A percentile compares a stretch with the other conserved stretches of the same genome.
Evolutionary conservation across 2,113 vertebrate species (phyloP).

Genomic region (Carassius carassius): DNA sequence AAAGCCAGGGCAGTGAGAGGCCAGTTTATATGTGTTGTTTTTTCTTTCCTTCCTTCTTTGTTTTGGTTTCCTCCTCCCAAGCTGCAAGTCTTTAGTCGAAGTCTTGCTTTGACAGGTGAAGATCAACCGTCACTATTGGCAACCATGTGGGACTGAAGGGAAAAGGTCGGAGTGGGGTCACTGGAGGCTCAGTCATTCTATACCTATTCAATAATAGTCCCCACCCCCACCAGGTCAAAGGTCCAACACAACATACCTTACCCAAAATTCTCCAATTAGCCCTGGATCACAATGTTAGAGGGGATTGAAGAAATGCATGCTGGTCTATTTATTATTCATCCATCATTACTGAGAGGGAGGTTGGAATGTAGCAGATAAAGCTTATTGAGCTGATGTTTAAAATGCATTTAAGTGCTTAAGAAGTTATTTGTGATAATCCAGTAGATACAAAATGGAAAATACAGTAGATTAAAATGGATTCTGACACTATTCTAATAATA

Average conservation of each 20-base stretch:
- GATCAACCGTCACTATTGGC: conserved; percentile 74
- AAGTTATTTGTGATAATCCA: not conserved
- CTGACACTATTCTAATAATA: not conserved
- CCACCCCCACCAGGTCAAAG: conserved; percentile 64
- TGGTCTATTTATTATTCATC: not conserved
- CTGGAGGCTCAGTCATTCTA: conserved; percentile 71
- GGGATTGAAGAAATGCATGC: not conserved
- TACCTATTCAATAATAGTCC: conserved; percentile 73
- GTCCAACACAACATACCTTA: conserved; percentile 67
- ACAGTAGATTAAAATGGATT: not conserved
- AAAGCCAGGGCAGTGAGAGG: conserved; percentile 38
- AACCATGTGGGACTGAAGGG: conserved; percentile 67
- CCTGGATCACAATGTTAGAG: conserved; percentile 38
- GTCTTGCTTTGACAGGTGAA: conserved; percentile 81
- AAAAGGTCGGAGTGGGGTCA: conserved; percentile 70
- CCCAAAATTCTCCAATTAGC: conserved; percentile 63
- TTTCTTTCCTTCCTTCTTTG: conserved; percentile 56
- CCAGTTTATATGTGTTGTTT: conserved; percentile 59
- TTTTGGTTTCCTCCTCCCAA: conserved; percentile 70
- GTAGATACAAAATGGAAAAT: not conserved
- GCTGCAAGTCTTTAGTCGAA: conserved; percentile 73
- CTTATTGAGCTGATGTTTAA: not conserved
- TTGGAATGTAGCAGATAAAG: not conserved
- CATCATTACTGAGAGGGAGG: not conserved
- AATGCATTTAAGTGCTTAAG: not conserved